These are phyloP conservation scores for Festucalex cinctus DNA, from an alignment of 2,113 vertebrate species.

Conservation along the genomic window DNA sequence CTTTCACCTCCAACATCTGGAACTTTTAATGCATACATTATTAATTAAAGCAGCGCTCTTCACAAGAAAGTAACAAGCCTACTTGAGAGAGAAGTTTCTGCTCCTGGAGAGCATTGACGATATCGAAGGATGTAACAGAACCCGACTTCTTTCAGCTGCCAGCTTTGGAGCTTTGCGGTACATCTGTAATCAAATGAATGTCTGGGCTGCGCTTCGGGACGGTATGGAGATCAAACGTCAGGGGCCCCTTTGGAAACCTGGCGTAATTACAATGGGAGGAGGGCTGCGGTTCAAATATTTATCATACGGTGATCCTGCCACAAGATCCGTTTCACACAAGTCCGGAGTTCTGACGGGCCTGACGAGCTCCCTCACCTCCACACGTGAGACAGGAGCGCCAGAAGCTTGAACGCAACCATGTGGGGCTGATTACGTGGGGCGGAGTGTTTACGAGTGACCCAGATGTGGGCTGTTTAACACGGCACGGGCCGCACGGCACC, in stretches of 20 bases:
- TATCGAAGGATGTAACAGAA: constrained; percentile 48
- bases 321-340: constrained; percentile 51
- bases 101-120: constrained; percentile 30
- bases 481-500: constrained; percentile 39
- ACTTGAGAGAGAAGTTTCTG: background rate
- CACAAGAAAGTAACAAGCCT: constrained; percentile 1
- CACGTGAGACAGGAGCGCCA: constrained; percentile 32
- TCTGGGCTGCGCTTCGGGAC: constrained; percentile 41
- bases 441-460: constrained; percentile 54
- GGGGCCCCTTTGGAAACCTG: constrained; percentile 46
- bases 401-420: constrained; percentile 40
- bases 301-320: constrained; percentile 48
- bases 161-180: constrained; percentile 54
- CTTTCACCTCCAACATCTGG: background rate
- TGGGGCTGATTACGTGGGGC: constrained; percentile 54
- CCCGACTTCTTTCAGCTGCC: constrained; percentile 57
- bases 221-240: constrained; percentile 49
- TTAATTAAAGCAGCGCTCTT: constrained; percentile 2
- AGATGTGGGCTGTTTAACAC: constrained; percentile 66
- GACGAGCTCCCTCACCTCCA: constrained; percentile 34
- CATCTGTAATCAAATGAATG: constrained; percentile 63
- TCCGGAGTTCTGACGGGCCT: constrained; percentile 24
- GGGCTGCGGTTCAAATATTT: constrained; percentile 57
- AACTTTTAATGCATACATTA: background rate
- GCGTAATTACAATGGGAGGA: constrained; percentile 51